Conservation (phyloP, 2,113 vertebrate species). For the Phyllostomus discolor region DNA sequence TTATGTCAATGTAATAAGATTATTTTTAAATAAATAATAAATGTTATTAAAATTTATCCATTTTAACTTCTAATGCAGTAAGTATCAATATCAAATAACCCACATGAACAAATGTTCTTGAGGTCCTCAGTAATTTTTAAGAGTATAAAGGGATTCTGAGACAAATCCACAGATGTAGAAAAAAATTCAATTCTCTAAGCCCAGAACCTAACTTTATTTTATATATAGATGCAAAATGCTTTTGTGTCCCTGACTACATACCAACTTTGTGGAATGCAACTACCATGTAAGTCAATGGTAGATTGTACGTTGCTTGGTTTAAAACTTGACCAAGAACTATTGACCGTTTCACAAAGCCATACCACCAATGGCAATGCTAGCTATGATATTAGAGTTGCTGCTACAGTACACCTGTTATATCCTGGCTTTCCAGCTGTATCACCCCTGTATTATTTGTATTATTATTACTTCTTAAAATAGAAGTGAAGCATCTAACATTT, state of each 20-base stretch:
- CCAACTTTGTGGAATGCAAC: background rate
- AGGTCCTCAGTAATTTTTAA: background rate
- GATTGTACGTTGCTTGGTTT: background rate
- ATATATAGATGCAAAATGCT: background rate
- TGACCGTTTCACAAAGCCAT: background rate
- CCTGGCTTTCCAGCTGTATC: background rate
- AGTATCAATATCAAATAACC: background rate
- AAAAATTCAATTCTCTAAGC: background rate
- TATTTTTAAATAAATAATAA: background rate
- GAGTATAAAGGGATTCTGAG: background rate
- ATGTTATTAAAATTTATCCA: background rate
- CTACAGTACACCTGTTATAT: background rate
- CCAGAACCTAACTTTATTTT: background rate
- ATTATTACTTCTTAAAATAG: too few relatives aligned
- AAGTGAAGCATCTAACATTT: background rate
- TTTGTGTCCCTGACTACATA: background rate
- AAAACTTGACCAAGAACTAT: background rate
- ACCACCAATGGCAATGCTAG: background rate
- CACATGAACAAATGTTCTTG: background rate
- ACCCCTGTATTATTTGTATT: background rate
- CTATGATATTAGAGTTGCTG: background rate
- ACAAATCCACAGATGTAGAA: background rate
- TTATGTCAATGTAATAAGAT: background rate
- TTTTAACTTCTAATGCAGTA: conserved; percentile 20
- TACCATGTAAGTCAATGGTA: background rate